These are phyloP conservation scores for Petrocephalus zakoni DNA, from an alignment of 2,113 vertebrate species.

Conservation along the genomic window DNA sequence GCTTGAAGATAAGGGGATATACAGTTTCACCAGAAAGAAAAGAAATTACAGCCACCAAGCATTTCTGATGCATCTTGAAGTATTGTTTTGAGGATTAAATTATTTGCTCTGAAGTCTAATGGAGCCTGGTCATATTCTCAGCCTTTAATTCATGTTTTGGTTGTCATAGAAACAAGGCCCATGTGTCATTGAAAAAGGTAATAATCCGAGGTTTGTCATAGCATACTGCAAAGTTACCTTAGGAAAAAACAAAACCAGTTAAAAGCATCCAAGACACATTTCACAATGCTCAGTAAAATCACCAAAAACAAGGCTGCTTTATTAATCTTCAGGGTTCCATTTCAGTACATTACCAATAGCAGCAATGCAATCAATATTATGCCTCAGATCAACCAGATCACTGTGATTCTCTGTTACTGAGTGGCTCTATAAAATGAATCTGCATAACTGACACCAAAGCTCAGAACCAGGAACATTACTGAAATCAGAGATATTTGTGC, in stretches of 20 bases:
- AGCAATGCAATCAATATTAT: not conserved
- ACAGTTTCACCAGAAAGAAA: not conserved
- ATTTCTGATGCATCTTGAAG: not conserved
- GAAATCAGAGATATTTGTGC: not conserved
- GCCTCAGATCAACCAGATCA: not conserved
- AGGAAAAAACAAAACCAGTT: not conserved
- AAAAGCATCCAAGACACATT: not conserved
- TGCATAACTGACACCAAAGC: not conserved
- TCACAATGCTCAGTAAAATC: not conserved
- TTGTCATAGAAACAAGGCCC: conserved; percentile 15
- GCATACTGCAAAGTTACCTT: not conserved
- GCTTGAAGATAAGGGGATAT: not conserved
- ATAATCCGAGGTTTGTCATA: not conserved
- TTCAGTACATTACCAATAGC: not conserved
- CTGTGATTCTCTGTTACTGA: not conserved
- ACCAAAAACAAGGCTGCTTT: not conserved
- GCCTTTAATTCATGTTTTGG: conserved; percentile 12
- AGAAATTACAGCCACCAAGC: not conserved
- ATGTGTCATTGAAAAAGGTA: conserved; percentile 3
- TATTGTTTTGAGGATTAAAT: not conserved
- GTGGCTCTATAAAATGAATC: not conserved
- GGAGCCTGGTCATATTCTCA: not conserved
- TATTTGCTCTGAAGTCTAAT: not conserved
- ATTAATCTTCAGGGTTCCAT: not conserved
- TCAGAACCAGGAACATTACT: not conserved